Conservation (phyloP, 2,113 vertebrate species). For the Tautogolabrus adspersus region DNA sequence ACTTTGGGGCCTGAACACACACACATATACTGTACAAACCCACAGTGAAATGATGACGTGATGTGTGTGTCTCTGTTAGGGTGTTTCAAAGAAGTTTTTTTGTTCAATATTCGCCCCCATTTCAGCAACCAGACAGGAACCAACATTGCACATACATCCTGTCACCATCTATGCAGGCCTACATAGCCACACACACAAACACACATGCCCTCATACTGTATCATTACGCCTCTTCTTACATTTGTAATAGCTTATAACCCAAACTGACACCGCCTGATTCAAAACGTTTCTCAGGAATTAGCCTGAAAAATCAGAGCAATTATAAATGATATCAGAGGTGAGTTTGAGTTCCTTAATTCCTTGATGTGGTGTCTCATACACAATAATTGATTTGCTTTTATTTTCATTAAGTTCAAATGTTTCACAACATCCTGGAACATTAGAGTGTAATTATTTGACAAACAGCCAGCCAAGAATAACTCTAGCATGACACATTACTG, state of each 20-base stretch:
- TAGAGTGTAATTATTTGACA: neutral
- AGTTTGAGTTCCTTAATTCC: neutral
- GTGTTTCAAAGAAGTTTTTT: constrained; percentile 7
- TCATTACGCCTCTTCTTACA: constrained; percentile 7
- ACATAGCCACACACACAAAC: constrained; percentile 20
- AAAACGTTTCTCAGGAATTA: constrained; percentile 18
- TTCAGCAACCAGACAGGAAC: constrained; percentile 60
- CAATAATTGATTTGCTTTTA: constrained; percentile 7
- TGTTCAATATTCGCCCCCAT: constrained; percentile 31
- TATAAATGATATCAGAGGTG: neutral
- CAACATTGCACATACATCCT: constrained; percentile 51
- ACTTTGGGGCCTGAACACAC: constrained; percentile 29
- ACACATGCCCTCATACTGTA: neutral
- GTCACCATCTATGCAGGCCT: constrained; percentile 41
- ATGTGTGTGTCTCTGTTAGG: constrained; percentile 24
- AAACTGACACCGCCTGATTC: neutral
- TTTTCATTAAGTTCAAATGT: constrained; percentile 11
- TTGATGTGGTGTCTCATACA: constrained; percentile 22
- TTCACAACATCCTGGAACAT: neutral
- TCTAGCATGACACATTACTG: neutral
- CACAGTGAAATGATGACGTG: constrained; percentile 12
- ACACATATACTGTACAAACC: constrained; percentile 5
- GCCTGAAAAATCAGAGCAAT: constrained; percentile 7
- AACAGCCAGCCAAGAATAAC: neutral
- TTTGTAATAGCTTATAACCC: constrained; percentile 3